Evolutionary conservation across 2,888 invertebrate genomes (phyloP).

Genomic region (Lasius platythorax): DNA sequence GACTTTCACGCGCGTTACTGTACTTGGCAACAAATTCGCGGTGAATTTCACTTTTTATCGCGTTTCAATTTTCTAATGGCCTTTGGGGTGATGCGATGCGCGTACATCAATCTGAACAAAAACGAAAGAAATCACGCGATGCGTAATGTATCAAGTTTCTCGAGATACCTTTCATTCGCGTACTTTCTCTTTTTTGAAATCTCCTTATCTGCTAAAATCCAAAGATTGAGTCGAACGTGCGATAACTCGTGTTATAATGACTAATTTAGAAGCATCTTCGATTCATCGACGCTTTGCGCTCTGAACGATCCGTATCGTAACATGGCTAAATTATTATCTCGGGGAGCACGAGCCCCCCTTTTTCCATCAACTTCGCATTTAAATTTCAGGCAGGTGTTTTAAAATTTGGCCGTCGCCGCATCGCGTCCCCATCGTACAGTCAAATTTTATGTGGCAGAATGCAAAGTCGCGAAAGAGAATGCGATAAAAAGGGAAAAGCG

Average conservation of each 20-base stretch:
- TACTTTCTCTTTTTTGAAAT: background rate
- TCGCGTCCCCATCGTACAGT: background rate
- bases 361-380: background rate
- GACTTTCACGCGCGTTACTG: background rate
- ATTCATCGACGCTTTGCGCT: slow-evolving; percentile 1
- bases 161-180: background rate
- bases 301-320: background rate
- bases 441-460: slow-evolving; percentile 23
- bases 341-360: background rate
- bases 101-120: background rate
- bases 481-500: background rate
- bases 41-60: slow-evolving; percentile 12
- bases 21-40: background rate
- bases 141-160: background rate
- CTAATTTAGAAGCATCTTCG: background rate
- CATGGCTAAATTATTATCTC: background rate
- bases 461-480: slow-evolving; percentile 26
- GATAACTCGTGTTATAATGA: background rate
- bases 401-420: background rate
- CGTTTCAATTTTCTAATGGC: slow-evolving; percentile 44
- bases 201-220: background rate
- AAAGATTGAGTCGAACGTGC: background rate
- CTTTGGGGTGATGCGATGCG: background rate
- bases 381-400: slow-evolving; percentile 11
- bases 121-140: background rate